A percentile compares a stretch with the other conserved stretches of the same genome.
These are phyloP conservation scores for Nomada fucata DNA, from an alignment of 2,888 invertebrate species.

Conservation along the genomic window DNA sequence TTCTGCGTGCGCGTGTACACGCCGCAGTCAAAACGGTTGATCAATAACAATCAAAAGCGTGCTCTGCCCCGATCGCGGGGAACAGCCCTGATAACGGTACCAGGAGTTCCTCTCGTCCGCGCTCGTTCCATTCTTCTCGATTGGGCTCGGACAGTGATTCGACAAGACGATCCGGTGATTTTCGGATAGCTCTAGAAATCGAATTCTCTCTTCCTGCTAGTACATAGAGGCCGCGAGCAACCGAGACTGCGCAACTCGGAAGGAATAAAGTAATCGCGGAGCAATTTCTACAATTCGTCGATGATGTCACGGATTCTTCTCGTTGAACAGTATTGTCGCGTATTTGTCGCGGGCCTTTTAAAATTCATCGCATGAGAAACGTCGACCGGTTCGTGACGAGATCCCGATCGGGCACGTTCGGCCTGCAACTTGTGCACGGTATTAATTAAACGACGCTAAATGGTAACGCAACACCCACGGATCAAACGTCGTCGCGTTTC, in stretches of 20 bases:
- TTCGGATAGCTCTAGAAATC: background rate
- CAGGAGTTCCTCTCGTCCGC: slow-evolving; percentile 44
- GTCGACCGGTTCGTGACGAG: slow-evolving; percentile 60
- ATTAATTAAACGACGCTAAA: slow-evolving; percentile 58
- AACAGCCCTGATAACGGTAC: slow-evolving; percentile 52
- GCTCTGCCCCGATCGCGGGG: slow-evolving; percentile 57
- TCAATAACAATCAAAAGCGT: slow-evolving; percentile 81
- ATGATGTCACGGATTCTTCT: slow-evolving; percentile 41
- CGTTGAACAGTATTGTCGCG: slow-evolving; percentile 14
- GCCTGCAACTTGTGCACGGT: slow-evolving; percentile 51
- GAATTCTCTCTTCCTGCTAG: too few relatives aligned
- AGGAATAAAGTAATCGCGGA: background rate
- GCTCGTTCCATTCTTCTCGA: slow-evolving; percentile 36
- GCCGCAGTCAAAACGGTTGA: slow-evolving; percentile 79
- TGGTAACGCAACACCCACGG: slow-evolving; percentile 54
- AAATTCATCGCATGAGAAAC: slow-evolving; percentile 62
- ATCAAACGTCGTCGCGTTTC: slow-evolving; percentile 52
- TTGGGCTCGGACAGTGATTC: background rate
- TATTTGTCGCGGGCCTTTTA: slow-evolving; percentile 63
- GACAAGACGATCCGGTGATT: slow-evolving; percentile 1
- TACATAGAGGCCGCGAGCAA: too few relatives aligned
- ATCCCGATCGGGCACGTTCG: slow-evolving; percentile 58
- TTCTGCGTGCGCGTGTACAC: slow-evolving; percentile 32
- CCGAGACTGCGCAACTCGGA: too few relatives aligned
- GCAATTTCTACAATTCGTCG: slow-evolving; percentile 13